Percentiles rank a stretch among this genome's conserved stretches.
Conservation (phyloP, 2,113 vertebrate genomes). For the Henicopernis longicauda region DNA sequence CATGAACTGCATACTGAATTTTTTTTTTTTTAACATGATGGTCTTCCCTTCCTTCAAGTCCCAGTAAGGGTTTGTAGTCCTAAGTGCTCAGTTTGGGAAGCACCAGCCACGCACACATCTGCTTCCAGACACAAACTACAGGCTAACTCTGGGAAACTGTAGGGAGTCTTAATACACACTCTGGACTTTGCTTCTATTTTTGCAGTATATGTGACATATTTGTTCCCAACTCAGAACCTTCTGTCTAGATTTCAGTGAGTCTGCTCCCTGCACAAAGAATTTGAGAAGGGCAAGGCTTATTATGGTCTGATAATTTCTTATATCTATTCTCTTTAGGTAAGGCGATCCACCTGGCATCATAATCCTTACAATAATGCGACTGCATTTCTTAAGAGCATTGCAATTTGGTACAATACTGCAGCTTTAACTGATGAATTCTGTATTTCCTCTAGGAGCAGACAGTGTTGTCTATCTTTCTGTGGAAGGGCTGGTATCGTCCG, state of each 20-base stretch:
- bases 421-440: neutral
- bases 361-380: neutral
- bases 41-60: neutral
- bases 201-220: neutral
- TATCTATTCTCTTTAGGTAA: neutral
- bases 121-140: neutral
- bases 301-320: neutral
- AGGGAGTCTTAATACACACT: neutral
- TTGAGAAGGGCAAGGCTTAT: neutral
- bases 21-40: neutral
- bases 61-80: neutral
- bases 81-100: neutral
- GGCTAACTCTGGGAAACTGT: neutral
- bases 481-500: conserved; percentile 90
- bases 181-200: neutral
- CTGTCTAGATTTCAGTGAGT: neutral
- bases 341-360: neutral
- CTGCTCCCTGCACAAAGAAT: neutral
- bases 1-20: neutral
- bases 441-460: conserved; percentile 80
- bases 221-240: neutral
- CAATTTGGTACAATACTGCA: neutral
- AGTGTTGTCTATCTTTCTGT: conserved; percentile 94
- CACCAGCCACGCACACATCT: neutral
- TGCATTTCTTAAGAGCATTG: neutral